A percentile compares a stretch with the other conserved stretches of the same genome.
Evolutionary conservation across 2,797 vertebrate species (phyloP).

Genomic region (Choloepus didactylus): DNA sequence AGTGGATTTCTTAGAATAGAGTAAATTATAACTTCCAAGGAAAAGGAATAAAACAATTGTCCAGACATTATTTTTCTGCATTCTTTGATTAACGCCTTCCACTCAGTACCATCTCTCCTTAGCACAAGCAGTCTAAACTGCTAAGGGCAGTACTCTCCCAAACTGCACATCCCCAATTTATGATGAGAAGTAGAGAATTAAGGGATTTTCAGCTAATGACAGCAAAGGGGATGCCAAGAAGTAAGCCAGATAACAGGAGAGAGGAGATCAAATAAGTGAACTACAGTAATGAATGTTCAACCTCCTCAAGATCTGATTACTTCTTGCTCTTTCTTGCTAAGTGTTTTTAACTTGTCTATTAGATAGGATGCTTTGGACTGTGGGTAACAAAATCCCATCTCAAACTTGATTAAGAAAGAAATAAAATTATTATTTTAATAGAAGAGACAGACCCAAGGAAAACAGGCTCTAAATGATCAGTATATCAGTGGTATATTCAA

Average conservation of each 20-base stretch:
- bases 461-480: neutral
- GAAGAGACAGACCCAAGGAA: neutral
- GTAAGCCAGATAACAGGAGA: slow-evolving; percentile 34
- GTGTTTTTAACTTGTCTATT: neutral
- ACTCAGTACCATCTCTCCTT: slow-evolving; percentile 39
- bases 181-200: slow-evolving; percentile 65
- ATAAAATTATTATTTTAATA: slow-evolving; percentile 22
- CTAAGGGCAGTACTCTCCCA: neutral
- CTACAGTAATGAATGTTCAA: neutral
- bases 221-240: slow-evolving; percentile 24
- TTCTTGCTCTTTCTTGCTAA: neutral
- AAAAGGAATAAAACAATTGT: neutral
- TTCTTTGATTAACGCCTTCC: slow-evolving; percentile 17
- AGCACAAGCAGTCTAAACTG: slow-evolving; percentile 21
- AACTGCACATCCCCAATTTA: neutral
- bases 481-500: neutral
- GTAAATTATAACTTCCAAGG: slow-evolving; percentile 45
- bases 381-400: neutral
- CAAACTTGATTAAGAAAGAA: slow-evolving; percentile 33
- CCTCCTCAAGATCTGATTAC: slow-evolving; percentile 11
- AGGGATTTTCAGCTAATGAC: slow-evolving; percentile 40
- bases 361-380: neutral
- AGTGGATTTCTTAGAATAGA: slow-evolving; percentile 16
- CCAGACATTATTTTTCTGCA: neutral
- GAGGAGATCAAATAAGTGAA: slow-evolving; percentile 25